Base-by-base conservation (phyloP, 2,113 vertebrate genomes). In the Orthonyx spaldingii region DNA sequence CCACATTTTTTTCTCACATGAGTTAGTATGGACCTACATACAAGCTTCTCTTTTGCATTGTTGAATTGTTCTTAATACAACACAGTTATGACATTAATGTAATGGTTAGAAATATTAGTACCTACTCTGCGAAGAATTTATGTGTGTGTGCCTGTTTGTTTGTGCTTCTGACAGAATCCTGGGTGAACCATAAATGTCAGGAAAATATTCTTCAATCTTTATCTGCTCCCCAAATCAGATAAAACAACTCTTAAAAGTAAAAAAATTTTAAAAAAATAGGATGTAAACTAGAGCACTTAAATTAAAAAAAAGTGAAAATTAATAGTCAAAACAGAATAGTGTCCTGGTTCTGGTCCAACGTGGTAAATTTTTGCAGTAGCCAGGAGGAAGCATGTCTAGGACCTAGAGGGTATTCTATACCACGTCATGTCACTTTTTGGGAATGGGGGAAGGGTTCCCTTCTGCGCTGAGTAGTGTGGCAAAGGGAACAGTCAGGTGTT, bases 381-480 rank as follows among this genome's bases (percentile, higher is more conserved):
- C 4, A 26, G 53, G 16, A 10, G 4, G 22, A 9, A 35, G 3
- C 19, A 39, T 39, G 46, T 52, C 39, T 74, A 21, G 19, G 23
- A 59, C 28, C 2, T 21, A 28, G 19, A 28, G 7, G 8, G 6
- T 8, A 17, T 46, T 74, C 28, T 74, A 8, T 16, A 17, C 20
- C 33, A 26, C 33, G 4, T 68, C n/a, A 22, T 14, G 17, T 24
- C 5, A 12, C n/a, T 33, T 75, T 75, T n/a, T 37, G 26, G n/a
- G 24, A 30, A 22, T 18, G 11, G 14, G 16, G 11, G 9, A 53
- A 68, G 11, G 6, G 6, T 6, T 53, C 23, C 16, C 9, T 52
- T 41, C 12, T 1, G 1, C 7, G 3, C 15, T 12, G 7, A 56
- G 12, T 16, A 64, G 8, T 9, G 7, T 21, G 2, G 9, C 11